A percentile compares a stretch with the other conserved stretches of the same genome.
Conservation (phyloP, 2,113 vertebrate genomes). For the Centropus unirufus region DNA sequence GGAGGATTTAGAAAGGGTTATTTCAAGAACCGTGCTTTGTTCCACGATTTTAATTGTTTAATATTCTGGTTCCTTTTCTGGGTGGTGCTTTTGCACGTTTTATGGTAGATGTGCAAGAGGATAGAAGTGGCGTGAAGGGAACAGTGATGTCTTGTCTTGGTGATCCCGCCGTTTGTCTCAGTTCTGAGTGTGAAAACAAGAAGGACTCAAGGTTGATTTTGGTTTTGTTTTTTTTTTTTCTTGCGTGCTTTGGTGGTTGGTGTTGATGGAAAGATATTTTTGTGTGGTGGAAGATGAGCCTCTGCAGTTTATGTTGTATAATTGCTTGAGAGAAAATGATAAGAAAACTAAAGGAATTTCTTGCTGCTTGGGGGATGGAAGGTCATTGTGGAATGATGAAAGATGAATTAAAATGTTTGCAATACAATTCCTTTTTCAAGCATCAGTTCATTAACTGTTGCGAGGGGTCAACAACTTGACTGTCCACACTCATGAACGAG, state of each 20-base stretch:
- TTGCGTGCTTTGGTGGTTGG: background rate
- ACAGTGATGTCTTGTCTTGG: background rate
- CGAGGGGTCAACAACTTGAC: background rate
- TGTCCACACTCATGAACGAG: background rate
- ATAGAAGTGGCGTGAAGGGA: background rate
- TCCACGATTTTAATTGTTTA: background rate
- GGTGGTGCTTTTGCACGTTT: background rate
- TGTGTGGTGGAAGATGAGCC: background rate
- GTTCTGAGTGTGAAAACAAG: background rate
- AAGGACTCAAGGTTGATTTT: background rate
- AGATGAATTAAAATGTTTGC: background rate
- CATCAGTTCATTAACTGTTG: background rate
- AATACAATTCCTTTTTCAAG: background rate
- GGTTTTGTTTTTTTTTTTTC: background rate
- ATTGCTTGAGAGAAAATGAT: background rate
- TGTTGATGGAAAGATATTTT: background rate
- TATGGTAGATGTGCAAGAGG: background rate
- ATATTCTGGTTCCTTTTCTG: background rate
- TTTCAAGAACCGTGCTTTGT: background rate
- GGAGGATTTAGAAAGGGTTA: background rate
- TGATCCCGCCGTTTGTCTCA: background rate
- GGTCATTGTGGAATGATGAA: background rate
- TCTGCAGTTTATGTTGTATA: background rate
- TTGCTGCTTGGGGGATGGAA: background rate
- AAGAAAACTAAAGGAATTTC: background rate